These are phyloP conservation scores for Rhaphigaster nebulosa DNA, from an alignment of 2,888 invertebrate genomes.

Conservation along the genomic window DNA sequence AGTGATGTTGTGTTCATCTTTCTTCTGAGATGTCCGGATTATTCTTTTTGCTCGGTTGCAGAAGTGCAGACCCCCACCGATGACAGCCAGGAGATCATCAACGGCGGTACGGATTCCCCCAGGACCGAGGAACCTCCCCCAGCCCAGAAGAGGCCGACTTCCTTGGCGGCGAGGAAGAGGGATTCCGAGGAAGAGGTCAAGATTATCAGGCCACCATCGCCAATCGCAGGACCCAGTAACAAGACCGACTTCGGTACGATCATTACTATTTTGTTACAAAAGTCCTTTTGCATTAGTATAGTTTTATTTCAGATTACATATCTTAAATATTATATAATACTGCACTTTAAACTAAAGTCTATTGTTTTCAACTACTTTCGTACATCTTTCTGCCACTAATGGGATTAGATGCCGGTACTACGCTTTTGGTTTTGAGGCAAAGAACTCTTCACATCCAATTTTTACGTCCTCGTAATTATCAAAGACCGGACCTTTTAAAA, in stretches of 20 bases:
- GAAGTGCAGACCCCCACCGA: slow-evolving; percentile 41
- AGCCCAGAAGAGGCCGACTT: slow-evolving; percentile 60
- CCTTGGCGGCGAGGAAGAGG: slow-evolving; percentile 65
- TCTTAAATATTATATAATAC: too few species aligned
- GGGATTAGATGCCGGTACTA: too few species aligned
- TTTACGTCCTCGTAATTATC: too few species aligned
- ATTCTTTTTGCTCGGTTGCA: not conserved
- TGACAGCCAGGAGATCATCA: slow-evolving; percentile 47
- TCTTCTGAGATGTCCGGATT: not conserved
- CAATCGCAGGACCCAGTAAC: slow-evolving; percentile 66
- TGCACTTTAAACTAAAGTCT: too few species aligned
- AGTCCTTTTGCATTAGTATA: too few species aligned
- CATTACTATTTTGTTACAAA: too few species aligned
- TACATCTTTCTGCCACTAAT: too few species aligned
- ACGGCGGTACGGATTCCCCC: slow-evolving; percentile 50
- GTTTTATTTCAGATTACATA: too few species aligned
- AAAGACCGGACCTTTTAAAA: too few species aligned
- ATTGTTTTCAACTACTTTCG: too few species aligned
- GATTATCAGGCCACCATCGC: slow-evolving; percentile 66
- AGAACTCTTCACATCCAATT: too few species aligned
- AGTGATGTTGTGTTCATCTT: not conserved
- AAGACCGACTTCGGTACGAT: slow-evolving; percentile 66
- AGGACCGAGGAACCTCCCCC: slow-evolving; percentile 52
- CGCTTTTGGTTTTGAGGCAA: too few species aligned
- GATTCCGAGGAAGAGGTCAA: slow-evolving; percentile 61